These are phyloP conservation scores for Galeopsomyia nigrocyanea DNA, from an alignment of 2,888 invertebrate genomes.

Conservation along the genomic window DNA sequence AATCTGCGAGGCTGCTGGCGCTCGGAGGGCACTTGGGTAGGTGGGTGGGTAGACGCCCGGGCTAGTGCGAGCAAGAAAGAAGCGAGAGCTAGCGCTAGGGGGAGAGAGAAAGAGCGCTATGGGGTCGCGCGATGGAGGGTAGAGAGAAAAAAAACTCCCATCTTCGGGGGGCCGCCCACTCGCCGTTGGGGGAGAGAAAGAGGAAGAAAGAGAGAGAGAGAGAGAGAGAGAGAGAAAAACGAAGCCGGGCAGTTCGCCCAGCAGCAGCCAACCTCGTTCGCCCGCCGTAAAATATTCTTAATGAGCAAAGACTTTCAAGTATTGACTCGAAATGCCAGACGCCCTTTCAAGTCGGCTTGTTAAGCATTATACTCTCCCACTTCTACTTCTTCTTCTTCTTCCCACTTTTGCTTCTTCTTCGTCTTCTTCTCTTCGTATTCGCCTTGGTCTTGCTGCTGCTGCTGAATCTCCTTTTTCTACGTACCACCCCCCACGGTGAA, in stretches of 20 bases:
- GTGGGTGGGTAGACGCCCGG: background rate
- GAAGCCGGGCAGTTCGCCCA: constrained; percentile 35
- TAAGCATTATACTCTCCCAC: constrained; percentile 63
- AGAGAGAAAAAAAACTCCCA: constrained; percentile 44
- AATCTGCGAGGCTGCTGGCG: background rate
- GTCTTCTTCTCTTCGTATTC: constrained; percentile 12
- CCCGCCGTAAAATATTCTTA: constrained; percentile 66
- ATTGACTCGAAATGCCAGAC: constrained; percentile 68
- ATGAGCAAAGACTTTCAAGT: constrained; percentile 68
- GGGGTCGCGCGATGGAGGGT: constrained; percentile 31
- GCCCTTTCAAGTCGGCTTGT: constrained; percentile 67
- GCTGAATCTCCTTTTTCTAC: background rate
- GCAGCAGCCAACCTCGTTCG: constrained; percentile 45
- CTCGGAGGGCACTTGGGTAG: background rate
- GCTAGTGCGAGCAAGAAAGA: constrained; percentile 14
- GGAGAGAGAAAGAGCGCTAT: constrained; percentile 5
- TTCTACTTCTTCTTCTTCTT: constrained; percentile 41
- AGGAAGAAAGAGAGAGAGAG: background rate
- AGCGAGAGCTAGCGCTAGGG: background rate
- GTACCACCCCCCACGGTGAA: background rate
- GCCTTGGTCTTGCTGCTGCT: constrained; percentile 15
- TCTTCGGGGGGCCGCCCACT: constrained; percentile 36
- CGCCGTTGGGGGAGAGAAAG: constrained; percentile 50
- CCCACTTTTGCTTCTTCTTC: constrained; percentile 30
- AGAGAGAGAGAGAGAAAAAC: constrained; percentile 20